Conservation (phyloP, 2,797 vertebrate species). For the Bufotes viridis region DNA sequence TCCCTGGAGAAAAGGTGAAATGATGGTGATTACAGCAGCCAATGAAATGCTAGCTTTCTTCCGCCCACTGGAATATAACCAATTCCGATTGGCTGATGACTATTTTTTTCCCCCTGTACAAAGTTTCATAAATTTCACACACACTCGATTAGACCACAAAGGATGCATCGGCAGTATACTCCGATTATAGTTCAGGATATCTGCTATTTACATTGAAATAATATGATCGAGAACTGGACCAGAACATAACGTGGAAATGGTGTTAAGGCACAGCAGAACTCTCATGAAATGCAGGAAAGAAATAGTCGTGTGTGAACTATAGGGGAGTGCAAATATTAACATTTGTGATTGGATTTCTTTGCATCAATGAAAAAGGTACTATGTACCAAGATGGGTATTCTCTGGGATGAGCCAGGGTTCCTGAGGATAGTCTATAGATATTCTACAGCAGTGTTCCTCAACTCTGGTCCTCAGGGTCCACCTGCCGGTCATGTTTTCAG, state of each 20-base stretch:
- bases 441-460: too few relatives aligned
- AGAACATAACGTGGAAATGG: slow-evolving; percentile 1
- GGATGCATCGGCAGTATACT: background rate
- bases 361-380: background rate
- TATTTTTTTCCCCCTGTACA: background rate
- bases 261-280: slow-evolving; percentile 45
- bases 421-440: background rate
- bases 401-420: background rate
- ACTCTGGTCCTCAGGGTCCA: too few relatives aligned
- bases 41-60: background rate
- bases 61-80: background rate
- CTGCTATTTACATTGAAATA: slow-evolving; percentile 1
- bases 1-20: background rate
- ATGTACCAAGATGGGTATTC: background rate
- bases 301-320: background rate
- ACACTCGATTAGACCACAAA: background rate
- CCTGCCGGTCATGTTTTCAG: too few relatives aligned
- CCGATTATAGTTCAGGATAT: background rate
- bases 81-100: background rate
- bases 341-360: background rate
- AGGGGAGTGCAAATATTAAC: background rate
- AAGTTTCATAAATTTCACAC: background rate
- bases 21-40: background rate
- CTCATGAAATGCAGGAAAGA: slow-evolving; percentile 5
- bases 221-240: background rate